Percentiles rank a stretch among this genome's conserved stretches.
These are phyloP conservation scores for Chydorus sphaericus DNA, from an alignment of 2,888 invertebrate species.

Conservation along the genomic window DNA sequence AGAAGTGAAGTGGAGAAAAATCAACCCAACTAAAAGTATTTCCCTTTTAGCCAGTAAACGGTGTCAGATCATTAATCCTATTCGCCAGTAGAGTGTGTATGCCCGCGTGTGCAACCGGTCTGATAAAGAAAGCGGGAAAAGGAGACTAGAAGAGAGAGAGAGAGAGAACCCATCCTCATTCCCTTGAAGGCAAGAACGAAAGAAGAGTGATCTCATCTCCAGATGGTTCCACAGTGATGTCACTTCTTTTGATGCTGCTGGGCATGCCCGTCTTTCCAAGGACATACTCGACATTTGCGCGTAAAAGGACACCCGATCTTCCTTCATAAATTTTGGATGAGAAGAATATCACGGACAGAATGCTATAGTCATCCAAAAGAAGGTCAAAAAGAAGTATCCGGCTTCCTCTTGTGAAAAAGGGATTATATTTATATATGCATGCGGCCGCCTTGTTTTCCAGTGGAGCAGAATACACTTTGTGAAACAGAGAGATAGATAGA, in stretches of 20 bases:
- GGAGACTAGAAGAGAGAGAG: background rate
- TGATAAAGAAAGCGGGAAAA: background rate
- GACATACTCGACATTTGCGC: no score
- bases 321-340: no score
- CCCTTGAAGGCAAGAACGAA: background rate
- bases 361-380: no score
- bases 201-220: conserved; percentile 5
- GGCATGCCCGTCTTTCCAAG: no score
- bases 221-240: conserved; percentile 3
- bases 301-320: no score
- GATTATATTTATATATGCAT: no score
- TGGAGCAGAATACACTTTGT: no score
- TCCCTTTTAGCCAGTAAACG: background rate
- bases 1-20: background rate
- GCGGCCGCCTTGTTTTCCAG: no score
- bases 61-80: background rate
- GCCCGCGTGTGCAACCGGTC: conserved; percentile 1
- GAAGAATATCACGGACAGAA: no score
- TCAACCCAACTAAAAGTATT: background rate
- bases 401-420: no score
- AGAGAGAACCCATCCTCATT: background rate
- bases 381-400: no score
- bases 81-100: background rate
- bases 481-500: no score
- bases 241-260: background rate